Evolutionary conservation across 2,888 invertebrate genomes (phyloP), one percentile per base, ranked within the genome.

Genomic region (Nomada ruficornis): DNA sequence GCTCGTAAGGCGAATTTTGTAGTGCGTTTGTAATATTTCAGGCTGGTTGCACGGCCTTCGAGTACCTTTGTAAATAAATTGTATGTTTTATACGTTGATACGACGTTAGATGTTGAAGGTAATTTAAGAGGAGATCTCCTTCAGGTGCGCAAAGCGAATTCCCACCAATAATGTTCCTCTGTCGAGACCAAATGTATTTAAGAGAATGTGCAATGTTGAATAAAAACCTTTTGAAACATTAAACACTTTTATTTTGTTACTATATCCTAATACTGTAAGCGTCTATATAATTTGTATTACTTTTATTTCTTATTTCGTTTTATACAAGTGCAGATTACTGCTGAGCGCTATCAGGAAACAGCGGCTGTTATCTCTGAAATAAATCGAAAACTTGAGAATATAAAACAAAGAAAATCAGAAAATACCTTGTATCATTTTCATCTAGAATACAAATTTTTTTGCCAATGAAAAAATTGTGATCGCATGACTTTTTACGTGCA

Each of bases 141-240:
- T 72, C 54, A 50, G 23, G 29, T 71, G 73, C 67, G 57, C 54
- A 71, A 86, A 84, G 80, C 85, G 55, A 86, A 80, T 88, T 87
- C 84, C 87, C 87, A 85, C 88, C 83, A 86, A 88, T 88, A 88
- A 91, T 92, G 91, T 92, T 92, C 91, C 91, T 92, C 90, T 86
- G 87, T 86, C 88, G 83, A 92, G 87, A 91, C 92, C 92, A 92
- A 92, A 92, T 92, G 91, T 91, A 92, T 90, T 91, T 92, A 92
- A 91, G 89, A 91, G 89, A 86, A 91, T 88, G 91, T 91, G 91
- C 92, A 92, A 92, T 92, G 91, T 90, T 90, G 90, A 91, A 91
- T 90, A 91, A 91, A 89, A 86, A 55, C 55, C 29, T 64, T 63
- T 73, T 55, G 73, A 78, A 67, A 63, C 13, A 59, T 26, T 20